Percentiles rank a stretch among this genome's conserved stretches.
These are phyloP conservation scores for Dasyprocta punctata DNA, from an alignment of 2,113 vertebrate species.

Conservation along the genomic window DNA sequence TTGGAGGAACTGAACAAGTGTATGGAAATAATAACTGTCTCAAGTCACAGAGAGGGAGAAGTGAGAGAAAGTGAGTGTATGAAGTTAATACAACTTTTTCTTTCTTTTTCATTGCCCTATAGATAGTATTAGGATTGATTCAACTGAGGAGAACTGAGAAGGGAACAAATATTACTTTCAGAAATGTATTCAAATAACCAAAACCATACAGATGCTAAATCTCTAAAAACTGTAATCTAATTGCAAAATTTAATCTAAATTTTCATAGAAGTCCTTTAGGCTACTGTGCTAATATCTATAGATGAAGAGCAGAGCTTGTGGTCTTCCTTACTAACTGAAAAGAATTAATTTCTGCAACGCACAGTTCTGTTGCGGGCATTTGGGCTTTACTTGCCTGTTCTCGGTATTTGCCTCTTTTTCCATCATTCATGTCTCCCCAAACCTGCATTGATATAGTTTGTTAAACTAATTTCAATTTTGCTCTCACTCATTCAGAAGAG, in stretches of 20 bases:
- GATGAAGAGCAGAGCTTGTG: not conserved
- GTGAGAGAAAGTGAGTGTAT: not conserved
- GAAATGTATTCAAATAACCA: not conserved
- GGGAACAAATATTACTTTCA: not conserved
- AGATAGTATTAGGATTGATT: not conserved
- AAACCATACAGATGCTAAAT: not conserved
- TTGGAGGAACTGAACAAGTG: not conserved
- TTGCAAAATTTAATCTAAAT: not conserved
- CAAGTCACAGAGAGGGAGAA: not conserved
- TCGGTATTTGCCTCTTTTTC: not conserved
- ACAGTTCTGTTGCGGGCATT: not conserved
- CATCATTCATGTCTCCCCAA: fast-evolving
- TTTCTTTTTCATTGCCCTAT: not conserved
- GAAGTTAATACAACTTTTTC: not conserved
- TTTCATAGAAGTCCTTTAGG: not conserved
- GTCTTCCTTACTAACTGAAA: not conserved
- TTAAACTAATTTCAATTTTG: constrained; percentile 48
- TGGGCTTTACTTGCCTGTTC: not conserved
- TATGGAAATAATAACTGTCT: not conserved
- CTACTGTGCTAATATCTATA: not conserved
- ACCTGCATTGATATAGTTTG: not conserved
- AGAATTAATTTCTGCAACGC: not conserved
- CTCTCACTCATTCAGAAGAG: constrained; percentile 7
- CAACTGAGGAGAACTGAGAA: not conserved
- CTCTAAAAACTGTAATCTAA: not conserved